A percentile compares a stretch with the other conserved stretches of the same genome.
Conservation (phyloP, 2,797 vertebrate species). For the Nyctalus aviator region DNA sequence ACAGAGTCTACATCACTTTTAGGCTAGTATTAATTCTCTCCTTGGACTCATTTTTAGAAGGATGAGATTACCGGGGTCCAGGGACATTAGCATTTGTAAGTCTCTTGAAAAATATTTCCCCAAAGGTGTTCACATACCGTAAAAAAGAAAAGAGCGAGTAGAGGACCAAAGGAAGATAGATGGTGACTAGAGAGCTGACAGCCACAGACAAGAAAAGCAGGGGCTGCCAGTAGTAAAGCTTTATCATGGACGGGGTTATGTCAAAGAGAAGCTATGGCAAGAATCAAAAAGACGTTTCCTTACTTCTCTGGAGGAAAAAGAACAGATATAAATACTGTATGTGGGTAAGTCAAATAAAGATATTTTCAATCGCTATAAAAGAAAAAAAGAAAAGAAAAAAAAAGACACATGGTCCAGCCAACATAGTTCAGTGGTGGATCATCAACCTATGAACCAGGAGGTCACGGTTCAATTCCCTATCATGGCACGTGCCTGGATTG, state of each 20-base stretch:
- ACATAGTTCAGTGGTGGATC: too few relatives aligned
- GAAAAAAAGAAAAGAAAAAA: not conserved
- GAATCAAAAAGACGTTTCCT: conserved; percentile 36
- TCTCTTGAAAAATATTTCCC: conserved; percentile 48
- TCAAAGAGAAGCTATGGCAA: not conserved
- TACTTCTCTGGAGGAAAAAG: not conserved
- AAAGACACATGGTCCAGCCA: not conserved
- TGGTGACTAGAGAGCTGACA: not conserved
- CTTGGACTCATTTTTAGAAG: conserved; percentile 35
- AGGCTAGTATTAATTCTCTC: conserved; percentile 64
- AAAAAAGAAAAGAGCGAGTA: not conserved
- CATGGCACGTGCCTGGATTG: too few relatives aligned
- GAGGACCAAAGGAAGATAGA: conserved; percentile 11
- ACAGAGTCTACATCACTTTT: not conserved
- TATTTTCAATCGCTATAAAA: conserved; percentile 43
- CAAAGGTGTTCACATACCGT: not conserved
- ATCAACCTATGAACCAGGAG: too few relatives aligned
- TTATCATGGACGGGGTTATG: not conserved
- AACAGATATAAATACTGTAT: not conserved
- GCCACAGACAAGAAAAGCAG: not conserved
- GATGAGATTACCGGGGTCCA: not conserved
- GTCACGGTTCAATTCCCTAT: too few relatives aligned
- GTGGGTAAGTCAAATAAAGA: conserved; percentile 19
- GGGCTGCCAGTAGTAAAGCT: not conserved
- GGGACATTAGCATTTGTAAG: conserved; percentile 10